Evolutionary conservation across 1,140 invertebrate species (phyloP), one percentile per base, ranked within the genome.

Genomic region (Bombus affinis): DNA sequence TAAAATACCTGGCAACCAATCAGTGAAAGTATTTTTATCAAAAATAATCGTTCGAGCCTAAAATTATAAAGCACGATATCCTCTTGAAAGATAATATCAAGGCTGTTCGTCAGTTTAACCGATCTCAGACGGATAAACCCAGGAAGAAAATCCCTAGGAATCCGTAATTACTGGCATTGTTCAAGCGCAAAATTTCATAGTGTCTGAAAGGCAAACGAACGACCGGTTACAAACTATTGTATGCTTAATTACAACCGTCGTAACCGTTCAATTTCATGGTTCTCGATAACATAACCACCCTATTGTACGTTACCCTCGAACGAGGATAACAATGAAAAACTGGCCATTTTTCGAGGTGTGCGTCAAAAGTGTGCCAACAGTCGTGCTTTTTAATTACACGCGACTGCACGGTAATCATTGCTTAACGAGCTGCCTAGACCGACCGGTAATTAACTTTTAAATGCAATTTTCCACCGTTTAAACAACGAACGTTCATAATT

Each of bases 191-290:
- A 70, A 79, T 73, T 68, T 62, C 37, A 28, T 66, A 62, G 18
- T 25, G 35, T 13, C 73, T 62, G 42, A 13, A 62, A 71, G 39
- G 42, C 62, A 28, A 79, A 71, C 66, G 81, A 85, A 76, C 62
- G 74, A 47, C 47, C 37, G 47, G 75, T 83, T 88, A 89, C 75
- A 44, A 71, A 76, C 88, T 68, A 90, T 90, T 90, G 89, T 90
- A 86, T 81, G 88, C 86, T 82, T 90, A 90, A 90, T 90, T 90
- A 86, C 80, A 82, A 90, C 15, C 71, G 71, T 73, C 76, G 82
- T 82, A 82, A 83, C 81, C 79, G 82, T 82, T 82, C 86, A 85
- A 87, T 89, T 87, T 87, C 85, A 85, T 81, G 85, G 32, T 85
- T 65, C 57, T 42, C 81, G 77, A 79, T 59, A 32, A 76, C 37